phyloP scores from a whole-genome alignment of 2,888 invertebrate genomes.

The Biston betularia region DNA sequence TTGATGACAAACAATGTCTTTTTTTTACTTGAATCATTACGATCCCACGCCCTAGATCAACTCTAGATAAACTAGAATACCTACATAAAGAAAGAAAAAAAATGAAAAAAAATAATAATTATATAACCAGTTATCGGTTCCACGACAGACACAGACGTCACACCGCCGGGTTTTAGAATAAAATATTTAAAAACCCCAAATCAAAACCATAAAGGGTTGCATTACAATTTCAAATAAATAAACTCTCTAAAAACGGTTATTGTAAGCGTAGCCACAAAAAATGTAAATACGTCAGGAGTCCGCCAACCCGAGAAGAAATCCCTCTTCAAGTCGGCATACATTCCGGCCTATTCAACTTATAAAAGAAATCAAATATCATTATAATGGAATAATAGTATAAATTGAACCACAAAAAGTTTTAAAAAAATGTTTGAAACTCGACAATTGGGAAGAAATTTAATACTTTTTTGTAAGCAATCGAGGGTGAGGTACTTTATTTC shows the following conservation, averaged over 20 bases:
- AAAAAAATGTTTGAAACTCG: constrained; percentile 25
- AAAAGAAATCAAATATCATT: constrained; percentile 37
- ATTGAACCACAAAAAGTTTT: constrained; percentile 28
- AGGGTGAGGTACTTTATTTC: constrained; percentile 24
- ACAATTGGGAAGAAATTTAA: constrained; percentile 29
- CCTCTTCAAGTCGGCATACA: constrained; percentile 26
- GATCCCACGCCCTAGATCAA: too few relatives aligned
- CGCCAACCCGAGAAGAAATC: constrained; percentile 5
- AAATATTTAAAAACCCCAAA: too few relatives aligned
- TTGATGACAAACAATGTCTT: too few relatives aligned
- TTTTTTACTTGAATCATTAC: too few relatives aligned
- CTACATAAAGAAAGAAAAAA: too few relatives aligned
- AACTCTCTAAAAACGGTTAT: not conserved
- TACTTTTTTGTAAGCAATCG: constrained; percentile 25
- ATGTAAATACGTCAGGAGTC: not conserved
- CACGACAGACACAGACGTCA: too few relatives aligned
- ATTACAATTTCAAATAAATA: not conserved
- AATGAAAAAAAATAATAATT: too few relatives aligned
- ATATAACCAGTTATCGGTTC: too few relatives aligned
- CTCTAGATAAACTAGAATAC: too few relatives aligned
- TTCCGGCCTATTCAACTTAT: constrained; percentile 17
- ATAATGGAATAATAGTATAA: constrained; percentile 37
- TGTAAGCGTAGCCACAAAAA: not conserved
- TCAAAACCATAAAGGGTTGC: not conserved
- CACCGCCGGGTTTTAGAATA: too few relatives aligned